Conservation (phyloP, 2,797 vertebrate species). For the Numenius phaeopus region DNA sequence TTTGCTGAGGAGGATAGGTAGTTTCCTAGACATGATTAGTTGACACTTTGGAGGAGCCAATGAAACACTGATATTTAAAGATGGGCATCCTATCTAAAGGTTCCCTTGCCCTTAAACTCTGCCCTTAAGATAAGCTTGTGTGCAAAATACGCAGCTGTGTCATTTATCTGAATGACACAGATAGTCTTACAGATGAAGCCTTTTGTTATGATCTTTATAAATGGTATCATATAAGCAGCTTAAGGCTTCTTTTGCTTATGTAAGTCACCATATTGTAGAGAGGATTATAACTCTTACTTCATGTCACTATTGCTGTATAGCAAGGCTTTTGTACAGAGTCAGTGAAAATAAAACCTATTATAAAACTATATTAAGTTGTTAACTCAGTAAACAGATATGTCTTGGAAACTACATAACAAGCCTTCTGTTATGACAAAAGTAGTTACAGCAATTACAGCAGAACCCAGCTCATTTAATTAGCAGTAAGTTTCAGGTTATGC, state of each 20-base stretch:
- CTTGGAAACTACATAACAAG: neutral
- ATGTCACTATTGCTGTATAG: neutral
- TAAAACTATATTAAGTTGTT: neutral
- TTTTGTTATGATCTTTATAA: conserved; percentile 4
- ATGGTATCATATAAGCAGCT: neutral
- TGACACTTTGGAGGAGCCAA: neutral
- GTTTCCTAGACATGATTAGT: fast-evolving
- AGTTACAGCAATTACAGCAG: neutral
- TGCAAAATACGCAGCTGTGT: neutral
- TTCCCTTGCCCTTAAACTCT: neutral
- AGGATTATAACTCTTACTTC: neutral
- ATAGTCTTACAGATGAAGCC: neutral
- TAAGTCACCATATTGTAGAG: neutral
- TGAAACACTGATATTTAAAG: neutral
- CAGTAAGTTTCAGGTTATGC: neutral
- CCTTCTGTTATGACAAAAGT: neutral
- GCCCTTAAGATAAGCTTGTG: neutral
- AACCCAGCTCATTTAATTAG: neutral
- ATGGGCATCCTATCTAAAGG: neutral
- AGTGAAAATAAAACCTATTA: neutral
- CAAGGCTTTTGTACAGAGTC: neutral
- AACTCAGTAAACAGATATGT: neutral
- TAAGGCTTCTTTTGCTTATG: neutral
- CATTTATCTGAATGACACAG: neutral
- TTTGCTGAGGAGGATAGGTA: neutral